phyloP scores from a whole-genome alignment of 2,797 vertebrate species.

The Epinephelus malabaricus region DNA sequence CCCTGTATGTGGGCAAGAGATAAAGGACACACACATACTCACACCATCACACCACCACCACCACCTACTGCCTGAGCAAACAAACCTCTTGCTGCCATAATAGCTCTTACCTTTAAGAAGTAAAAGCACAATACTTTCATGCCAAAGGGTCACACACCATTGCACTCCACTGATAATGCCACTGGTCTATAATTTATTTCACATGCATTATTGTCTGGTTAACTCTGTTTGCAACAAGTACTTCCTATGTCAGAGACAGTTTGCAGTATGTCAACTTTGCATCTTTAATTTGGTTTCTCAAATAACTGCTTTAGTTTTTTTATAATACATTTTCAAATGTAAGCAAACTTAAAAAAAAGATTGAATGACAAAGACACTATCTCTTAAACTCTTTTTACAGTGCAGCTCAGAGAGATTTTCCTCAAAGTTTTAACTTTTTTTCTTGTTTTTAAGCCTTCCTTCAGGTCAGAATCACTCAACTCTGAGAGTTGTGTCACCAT shows the following conservation, averaged over 20 bases:
- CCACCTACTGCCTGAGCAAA: constrained; percentile 40
- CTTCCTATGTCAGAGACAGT: neutral
- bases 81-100: constrained; percentile 44
- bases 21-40: constrained; percentile 67
- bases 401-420: constrained; percentile 9
- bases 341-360: constrained; percentile 12
- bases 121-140: constrained; percentile 29
- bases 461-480: constrained; percentile 52
- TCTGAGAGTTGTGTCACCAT: constrained; percentile 48
- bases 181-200: constrained; percentile 38
- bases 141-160: constrained; percentile 18
- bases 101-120: constrained; percentile 53
- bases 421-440: constrained; percentile 19
- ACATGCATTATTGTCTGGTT: constrained; percentile 40
- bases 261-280: neutral
- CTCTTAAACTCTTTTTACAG: neutral
- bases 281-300: neutral
- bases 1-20: constrained; percentile 76
- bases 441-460: constrained; percentile 44
- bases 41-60: constrained; percentile 6
- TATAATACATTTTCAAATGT: neutral
- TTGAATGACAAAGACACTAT: neutral
- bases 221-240: neutral
- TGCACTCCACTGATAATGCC: constrained; percentile 35
- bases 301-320: neutral